These are phyloP conservation scores for Aspidoscelis tigris DNA, from an alignment of 2,113 vertebrate species.

Conservation along the genomic window DNA sequence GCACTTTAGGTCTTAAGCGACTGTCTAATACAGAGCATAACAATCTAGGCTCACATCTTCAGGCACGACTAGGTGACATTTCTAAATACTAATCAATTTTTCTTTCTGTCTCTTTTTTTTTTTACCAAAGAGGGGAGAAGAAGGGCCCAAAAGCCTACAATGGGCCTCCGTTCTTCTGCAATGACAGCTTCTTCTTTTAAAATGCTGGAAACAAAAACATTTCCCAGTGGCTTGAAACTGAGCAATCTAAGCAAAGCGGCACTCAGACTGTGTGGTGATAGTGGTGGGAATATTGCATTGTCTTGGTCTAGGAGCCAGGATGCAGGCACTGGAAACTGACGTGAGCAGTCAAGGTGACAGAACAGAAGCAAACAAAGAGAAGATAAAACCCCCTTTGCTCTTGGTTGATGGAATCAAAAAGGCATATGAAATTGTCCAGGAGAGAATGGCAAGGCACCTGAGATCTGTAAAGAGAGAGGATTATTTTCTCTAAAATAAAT, in stretches of 20 bases:
- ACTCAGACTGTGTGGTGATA: background rate
- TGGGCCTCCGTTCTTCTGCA: background rate
- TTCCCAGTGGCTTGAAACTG: background rate
- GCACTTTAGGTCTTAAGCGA: background rate
- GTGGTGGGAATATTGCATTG: background rate
- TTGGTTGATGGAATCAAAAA: constrained; percentile 18
- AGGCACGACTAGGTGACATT: background rate
- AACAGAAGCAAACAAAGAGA: constrained; percentile 15
- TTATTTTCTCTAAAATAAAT: constrained; percentile 55
- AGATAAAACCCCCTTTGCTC: background rate
- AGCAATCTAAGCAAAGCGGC: background rate
- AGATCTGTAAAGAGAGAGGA: constrained; percentile 18
- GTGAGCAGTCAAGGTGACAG: constrained; percentile 34
- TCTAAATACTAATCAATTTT: background rate
- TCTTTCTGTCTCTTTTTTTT: background rate
- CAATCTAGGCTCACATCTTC: background rate
- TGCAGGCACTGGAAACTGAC: background rate
- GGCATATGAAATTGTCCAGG: constrained; percentile 38
- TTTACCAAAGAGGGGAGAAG: too few species aligned
- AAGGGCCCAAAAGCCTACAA: background rate
- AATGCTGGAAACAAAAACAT: background rate
- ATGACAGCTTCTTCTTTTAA: background rate
- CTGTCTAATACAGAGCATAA: background rate
- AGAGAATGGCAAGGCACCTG: constrained; percentile 19
- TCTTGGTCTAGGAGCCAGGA: background rate